phyloP scores from a whole-genome alignment of 2,888 invertebrate species.

The Synanthedon myopaeformis region DNA sequence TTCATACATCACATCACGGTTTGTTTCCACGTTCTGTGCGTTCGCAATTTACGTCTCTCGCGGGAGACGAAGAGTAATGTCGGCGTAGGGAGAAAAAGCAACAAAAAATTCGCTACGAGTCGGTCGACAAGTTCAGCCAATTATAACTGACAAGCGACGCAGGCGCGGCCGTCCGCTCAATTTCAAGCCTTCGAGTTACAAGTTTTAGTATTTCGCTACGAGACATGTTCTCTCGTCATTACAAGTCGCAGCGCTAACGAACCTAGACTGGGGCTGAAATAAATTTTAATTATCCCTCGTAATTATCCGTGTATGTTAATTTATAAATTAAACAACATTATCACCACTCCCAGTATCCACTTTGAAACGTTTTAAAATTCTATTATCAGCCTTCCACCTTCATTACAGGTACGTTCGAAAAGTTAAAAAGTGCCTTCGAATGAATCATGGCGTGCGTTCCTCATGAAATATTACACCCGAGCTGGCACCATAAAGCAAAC shows the following conservation, averaged over 20 bases:
- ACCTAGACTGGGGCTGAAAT: slow-evolving; percentile 10
- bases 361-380: slow-evolving; percentile 19
- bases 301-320: not conserved
- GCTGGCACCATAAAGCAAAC: slow-evolving; percentile 70
- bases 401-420: slow-evolving; percentile 60
- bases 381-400: slow-evolving; percentile 52
- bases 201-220: slow-evolving; percentile 18
- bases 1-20: slow-evolving; percentile 63
- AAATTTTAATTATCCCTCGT: slow-evolving; percentile 7
- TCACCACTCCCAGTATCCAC: not conserved
- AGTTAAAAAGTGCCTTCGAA: slow-evolving; percentile 60
- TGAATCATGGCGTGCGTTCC: slow-evolving; percentile 69
- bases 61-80: slow-evolving; percentile 68
- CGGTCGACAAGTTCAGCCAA: slow-evolving; percentile 68
- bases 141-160: slow-evolving; percentile 67
- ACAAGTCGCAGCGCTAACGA: slow-evolving; percentile 14
- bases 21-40: slow-evolving; percentile 53
- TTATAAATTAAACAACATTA: not conserved
- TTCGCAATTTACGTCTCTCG: slow-evolving; percentile 64
- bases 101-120: slow-evolving; percentile 49
- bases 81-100: slow-evolving; percentile 47
- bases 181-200: slow-evolving; percentile 41
- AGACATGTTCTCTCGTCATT: slow-evolving; percentile 10
- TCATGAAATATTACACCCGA: slow-evolving; percentile 66
- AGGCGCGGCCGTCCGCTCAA: slow-evolving; percentile 51